A percentile compares a stretch with the other conserved stretches of the same genome.
Conservation (phyloP, 2,797 vertebrate genomes). For the Chaetophractus vellerosus region DNA sequence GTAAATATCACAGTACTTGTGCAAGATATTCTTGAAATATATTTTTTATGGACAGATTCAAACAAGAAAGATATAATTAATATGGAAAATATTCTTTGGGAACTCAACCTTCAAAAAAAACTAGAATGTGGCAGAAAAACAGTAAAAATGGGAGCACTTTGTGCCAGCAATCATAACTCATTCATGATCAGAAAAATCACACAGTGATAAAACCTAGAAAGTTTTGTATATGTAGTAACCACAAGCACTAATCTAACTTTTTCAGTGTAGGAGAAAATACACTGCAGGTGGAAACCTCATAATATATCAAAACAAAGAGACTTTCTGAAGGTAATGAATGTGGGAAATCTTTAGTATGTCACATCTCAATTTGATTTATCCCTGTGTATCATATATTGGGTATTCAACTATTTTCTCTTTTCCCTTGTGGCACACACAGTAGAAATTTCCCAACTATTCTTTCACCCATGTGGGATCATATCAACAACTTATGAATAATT, state of each 20-base stretch:
- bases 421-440: no score
- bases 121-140: neutral
- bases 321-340: no score
- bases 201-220: no score
- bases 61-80: neutral
- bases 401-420: no score
- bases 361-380: no score
- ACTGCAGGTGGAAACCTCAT: neutral
- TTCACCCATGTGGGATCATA: neutral
- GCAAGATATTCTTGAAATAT: neutral
- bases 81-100: neutral
- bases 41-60: neutral
- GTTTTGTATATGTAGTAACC: no score
- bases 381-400: no score
- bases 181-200: neutral
- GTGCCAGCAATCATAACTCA: no score
- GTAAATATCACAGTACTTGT: slow-evolving; percentile 1
- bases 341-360: neutral
- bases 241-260: no score
- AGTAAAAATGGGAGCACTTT: slow-evolving; percentile 57
- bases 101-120: slow-evolving; percentile 33
- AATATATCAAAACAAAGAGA: no score
- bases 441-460: slow-evolving; percentile 12
- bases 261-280: no score
- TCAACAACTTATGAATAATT: neutral